Evolutionary conservation across 2,113 vertebrate genomes (phyloP).

Genomic region (Seriola quinqueradiata): DNA sequence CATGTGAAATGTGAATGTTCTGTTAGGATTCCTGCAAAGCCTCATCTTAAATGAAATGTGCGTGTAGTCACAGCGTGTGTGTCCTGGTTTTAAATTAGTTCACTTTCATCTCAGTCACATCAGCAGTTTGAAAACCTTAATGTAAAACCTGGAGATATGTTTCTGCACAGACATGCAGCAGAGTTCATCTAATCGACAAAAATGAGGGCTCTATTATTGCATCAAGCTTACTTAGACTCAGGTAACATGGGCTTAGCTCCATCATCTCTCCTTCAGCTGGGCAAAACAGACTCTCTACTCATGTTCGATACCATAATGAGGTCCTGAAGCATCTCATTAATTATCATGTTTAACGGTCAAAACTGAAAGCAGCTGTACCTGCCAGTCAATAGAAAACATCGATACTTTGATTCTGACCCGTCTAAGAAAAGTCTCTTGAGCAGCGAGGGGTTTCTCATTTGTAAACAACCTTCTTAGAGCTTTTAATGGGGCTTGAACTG

Average conservation of each 20-base stretch:
- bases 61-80: not conserved
- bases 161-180: not conserved
- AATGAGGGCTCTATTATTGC: not conserved
- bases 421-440: slow-evolving; percentile 13
- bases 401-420: slow-evolving; percentile 17
- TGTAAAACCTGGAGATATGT: not conserved
- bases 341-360: slow-evolving; percentile 41
- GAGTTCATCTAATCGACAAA: not conserved
- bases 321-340: slow-evolving; percentile 42
- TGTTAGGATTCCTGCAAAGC: slow-evolving; percentile 1
- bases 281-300: not conserved
- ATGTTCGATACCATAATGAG: slow-evolving; percentile 54
- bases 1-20: not conserved
- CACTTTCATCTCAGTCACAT: slow-evolving; percentile 2
- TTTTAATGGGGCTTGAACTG: slow-evolving; percentile 5
- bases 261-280: slow-evolving; percentile 26
- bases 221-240: not conserved
- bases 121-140: not conserved
- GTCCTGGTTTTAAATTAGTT: not conserved
- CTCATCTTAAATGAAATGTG: not conserved
- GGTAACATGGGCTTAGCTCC: slow-evolving; percentile 27
- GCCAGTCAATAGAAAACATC: slow-evolving; percentile 5
- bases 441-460: slow-evolving; percentile 1
- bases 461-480: slow-evolving; percentile 40
- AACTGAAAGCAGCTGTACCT: slow-evolving; percentile 34